phyloP scores from a whole-genome alignment of 2,113 vertebrate genomes.

The Hypocryptadius cinnamomeus region DNA sequence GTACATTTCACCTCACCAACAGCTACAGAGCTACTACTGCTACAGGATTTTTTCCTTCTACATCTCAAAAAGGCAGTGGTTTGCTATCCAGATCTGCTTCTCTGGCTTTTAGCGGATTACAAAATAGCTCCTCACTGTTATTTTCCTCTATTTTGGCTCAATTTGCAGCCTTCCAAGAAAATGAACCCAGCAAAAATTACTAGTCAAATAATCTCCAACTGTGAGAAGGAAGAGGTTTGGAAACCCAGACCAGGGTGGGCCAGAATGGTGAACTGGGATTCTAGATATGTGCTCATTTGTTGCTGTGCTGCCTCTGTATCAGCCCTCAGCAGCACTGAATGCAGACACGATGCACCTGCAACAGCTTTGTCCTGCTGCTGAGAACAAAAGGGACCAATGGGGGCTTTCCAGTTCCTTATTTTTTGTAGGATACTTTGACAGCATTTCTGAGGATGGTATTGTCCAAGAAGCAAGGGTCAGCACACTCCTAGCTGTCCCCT shows the following conservation, averaged over 20 bases:
- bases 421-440: neutral
- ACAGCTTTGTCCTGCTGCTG: neutral
- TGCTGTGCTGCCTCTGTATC: neutral
- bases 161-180: neutral
- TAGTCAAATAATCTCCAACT: neutral
- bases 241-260: neutral
- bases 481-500: neutral
- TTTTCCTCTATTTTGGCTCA: neutral
- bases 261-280: neutral
- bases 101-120: neutral
- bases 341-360: rapidly evolving
- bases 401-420: neutral
- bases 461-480: neutral
- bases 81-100: neutral
- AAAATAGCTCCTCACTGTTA: neutral
- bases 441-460: neutral
- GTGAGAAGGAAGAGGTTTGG: neutral
- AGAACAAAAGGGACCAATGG: neutral
- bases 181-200: neutral
- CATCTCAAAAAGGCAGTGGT: neutral
- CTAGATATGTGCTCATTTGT: neutral
- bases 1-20: neutral
- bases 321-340: neutral
- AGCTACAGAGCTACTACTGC: neutral
- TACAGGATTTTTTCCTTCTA: neutral